Evolutionary conservation across 2,888 invertebrate genomes (phyloP).

Genomic region (Asteroscopus sphinx): DNA sequence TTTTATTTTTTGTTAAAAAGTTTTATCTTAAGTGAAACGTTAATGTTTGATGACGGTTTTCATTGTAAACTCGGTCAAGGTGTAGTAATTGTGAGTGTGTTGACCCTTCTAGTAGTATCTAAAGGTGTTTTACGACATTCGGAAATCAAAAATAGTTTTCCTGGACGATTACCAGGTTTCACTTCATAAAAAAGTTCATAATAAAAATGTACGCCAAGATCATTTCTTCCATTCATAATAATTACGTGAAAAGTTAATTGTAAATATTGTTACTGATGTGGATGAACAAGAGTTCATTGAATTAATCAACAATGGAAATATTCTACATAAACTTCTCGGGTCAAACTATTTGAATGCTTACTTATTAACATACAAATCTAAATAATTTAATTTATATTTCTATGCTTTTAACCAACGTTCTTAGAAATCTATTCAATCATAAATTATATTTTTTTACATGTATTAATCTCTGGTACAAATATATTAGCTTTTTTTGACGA

Average conservation of each 20-base stretch:
- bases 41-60: conserved; percentile 3
- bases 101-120: conserved; percentile 36
- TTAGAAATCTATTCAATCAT: too few relatives aligned
- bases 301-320: too few relatives aligned
- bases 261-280: neutral
- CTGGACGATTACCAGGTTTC: conserved; percentile 29
- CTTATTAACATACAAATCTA: too few relatives aligned
- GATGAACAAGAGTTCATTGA: too few relatives aligned
- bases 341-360: too few relatives aligned
- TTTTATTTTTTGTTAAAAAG: too few relatives aligned
- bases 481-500: too few relatives aligned
- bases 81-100: conserved; percentile 17
- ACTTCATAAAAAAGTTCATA: conserved; percentile 5
- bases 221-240: conserved; percentile 20
- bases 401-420: too few relatives aligned
- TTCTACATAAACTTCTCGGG: too few relatives aligned
- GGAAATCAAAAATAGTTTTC: conserved; percentile 26
- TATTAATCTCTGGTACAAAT: too few relatives aligned
- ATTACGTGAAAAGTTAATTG: neutral
- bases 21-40: conserved; percentile 12
- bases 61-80: conserved; percentile 41
- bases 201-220: neutral
- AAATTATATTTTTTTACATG: too few relatives aligned
- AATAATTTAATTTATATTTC: too few relatives aligned
- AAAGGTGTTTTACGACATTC: conserved; percentile 27